Percentiles rank a stretch among this genome's conserved stretches.
phyloP scores from a whole-genome alignment of 2,797 vertebrate genomes.

The Pristis pectinata region DNA sequence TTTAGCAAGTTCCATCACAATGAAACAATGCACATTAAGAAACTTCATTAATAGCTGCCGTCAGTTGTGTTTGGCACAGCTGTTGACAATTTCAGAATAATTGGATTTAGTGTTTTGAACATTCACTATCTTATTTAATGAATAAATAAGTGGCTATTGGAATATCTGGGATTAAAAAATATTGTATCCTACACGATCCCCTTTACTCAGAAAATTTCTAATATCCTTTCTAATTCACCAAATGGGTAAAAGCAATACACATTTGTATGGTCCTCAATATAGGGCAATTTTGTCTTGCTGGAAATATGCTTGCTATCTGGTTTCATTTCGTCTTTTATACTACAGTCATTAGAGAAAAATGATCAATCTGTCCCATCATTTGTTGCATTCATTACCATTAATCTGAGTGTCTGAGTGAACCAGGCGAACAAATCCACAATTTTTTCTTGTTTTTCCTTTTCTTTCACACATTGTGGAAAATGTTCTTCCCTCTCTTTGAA shows the following conservation, averaged over 20 bases:
- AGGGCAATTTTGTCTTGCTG: not conserved
- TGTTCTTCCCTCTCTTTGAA: not conserved
- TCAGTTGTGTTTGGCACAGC: not conserved
- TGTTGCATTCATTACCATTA: slow-evolving; percentile 8
- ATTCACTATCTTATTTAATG: no score
- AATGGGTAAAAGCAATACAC: not conserved
- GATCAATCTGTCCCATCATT: slow-evolving; percentile 33
- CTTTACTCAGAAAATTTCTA: not conserved
- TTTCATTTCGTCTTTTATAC: slow-evolving; percentile 25
- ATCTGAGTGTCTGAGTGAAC: slow-evolving; percentile 13
- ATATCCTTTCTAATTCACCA: not conserved
- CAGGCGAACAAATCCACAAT: not conserved
- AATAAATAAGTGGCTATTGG: not conserved
- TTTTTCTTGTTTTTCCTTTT: slow-evolving; percentile 8
- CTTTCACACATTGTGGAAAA: slow-evolving; percentile 16
- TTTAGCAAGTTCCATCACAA: not conserved
- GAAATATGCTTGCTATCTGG: slow-evolving; percentile 4
- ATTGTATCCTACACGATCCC: not conserved
- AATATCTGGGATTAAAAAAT: not conserved
- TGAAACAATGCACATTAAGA: not conserved
- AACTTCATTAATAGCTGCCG: not conserved
- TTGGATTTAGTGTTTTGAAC: not conserved
- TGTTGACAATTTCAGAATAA: not conserved
- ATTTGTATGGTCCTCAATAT: not conserved
- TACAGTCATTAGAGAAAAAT: slow-evolving; percentile 29